Evolutionary conservation across 1,140 invertebrate species (phyloP), one percentile per base, ranked within the genome.

Genomic region (Pseudomyrmex sp.): DNA sequence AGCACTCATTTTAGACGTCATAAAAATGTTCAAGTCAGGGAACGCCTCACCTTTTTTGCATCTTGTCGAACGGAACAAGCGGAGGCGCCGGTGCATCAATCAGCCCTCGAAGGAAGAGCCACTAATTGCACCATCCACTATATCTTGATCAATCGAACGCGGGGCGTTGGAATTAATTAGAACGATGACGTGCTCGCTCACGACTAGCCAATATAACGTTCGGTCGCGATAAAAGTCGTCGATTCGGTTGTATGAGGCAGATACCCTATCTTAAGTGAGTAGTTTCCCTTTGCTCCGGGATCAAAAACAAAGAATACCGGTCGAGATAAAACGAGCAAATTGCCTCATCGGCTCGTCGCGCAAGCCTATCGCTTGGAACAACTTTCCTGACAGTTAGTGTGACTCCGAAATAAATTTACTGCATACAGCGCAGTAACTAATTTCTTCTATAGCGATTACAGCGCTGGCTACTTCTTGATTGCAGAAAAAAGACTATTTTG

Each of bases 131-230:
- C 68, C 80, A 61, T 84, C 87, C 89, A 72, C 89, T 69, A 89
- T 90, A 91, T 91, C 91, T 91, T 86, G 91, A 91, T 91, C 89
- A 87, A 90, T 91, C 86, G 86, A 62, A 85, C 73, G 72, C 62
- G 86, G 88, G 85, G 88, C 89, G 84, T 75, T 85, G 86, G 86
- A 91, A 91, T 91, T 91, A 90, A 91, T 91, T 91, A 91, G 88
- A 86, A 90, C 85, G 90, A 89, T 91, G 90, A 91, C 88, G 88
- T 91, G 91, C 86, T 73, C 82, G 85, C 75, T 68, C 85, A 85
- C 73, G 84, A 69, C 80, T 83, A 83, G 82, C 68, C 83, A 54
- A 54, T 77, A 80, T 61, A 79, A 44, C 74, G 76, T 13, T 62
- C 50, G 75, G 72, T 66, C 61, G 54, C 66, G 66, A 72, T 80